Base-by-base conservation (phyloP, 1,140 invertebrate species). In the Chymomyza costata region DNA sequence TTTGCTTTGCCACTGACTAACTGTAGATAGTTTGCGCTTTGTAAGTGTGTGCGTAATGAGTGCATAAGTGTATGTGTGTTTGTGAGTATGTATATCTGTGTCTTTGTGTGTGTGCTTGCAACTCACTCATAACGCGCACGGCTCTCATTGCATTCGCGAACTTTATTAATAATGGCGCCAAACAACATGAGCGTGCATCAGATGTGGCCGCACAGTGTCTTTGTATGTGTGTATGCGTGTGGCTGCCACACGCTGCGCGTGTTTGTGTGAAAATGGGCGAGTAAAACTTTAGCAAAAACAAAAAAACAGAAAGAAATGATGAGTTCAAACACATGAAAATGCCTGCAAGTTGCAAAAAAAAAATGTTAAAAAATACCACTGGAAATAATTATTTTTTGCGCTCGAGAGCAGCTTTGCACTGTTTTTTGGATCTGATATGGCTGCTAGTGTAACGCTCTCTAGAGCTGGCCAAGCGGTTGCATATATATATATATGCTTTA, bases 81-180 rank as follows among this genome's bases (percentile, higher is more conserved):
- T 30, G 32, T 53, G 46, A 34, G 30, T 49, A 21, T 55, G 54
- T 47, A 40, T 30, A 28, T 53, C 40, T 43, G 35, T 51, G 25
- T 19, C 10, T 46, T 34, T 34, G 14, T 18, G 28, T 52, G 44
- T 34, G 17, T 49, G 39, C 45, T 61, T 28, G 59, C 30, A 63
- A 80, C 73, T 80, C 68, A 78, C 73, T 78, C 73, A 80, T 80
- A 80, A 80, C 71, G 76, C 70, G 70, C 62, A 66, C 18, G 62
- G 71, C 65, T 66, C 76, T 82, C 78, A 82, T 82, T 82, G 76
- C 76, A 82, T 82, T 82, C 78, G 76, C 68, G 76, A 82, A 82
- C 76, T 82, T 82, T 82, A 82, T 82, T 82, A 82, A 82, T 82
- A 82, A 82, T 78, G 76, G 78, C 76, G 76, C 76, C 66, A 76